Conservation (phyloP, 2,888 invertebrate species). For the Drosophila mettleri region DNA sequence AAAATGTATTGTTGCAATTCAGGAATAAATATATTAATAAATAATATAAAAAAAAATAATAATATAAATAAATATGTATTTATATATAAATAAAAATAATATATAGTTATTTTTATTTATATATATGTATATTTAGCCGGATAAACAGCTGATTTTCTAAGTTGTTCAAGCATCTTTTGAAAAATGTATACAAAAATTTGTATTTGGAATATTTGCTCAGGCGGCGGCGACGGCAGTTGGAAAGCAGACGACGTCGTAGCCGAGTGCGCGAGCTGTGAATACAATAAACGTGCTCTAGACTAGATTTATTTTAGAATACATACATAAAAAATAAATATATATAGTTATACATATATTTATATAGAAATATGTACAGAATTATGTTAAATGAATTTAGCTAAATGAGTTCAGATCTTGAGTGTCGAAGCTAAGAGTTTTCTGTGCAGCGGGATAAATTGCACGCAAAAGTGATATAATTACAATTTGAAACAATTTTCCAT, state of each 20-base stretch:
- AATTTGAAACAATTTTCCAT: conserved; percentile 39
- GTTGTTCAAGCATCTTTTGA: conserved; percentile 8
- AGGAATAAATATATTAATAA: too few relatives aligned
- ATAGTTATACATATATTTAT: neutral
- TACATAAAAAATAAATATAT: conserved; percentile 17
- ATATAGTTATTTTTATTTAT: neutral
- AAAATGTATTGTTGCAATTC: neutral
- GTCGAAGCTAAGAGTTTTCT: neutral
- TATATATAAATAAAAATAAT: too few relatives aligned
- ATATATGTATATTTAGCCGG: neutral
- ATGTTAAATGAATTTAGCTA: too few relatives aligned
- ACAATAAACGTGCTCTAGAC: conserved; percentile 33
- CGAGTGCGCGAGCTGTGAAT: conserved; percentile 43
- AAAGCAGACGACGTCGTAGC: conserved; percentile 54
- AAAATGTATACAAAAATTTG: conserved; percentile 56
- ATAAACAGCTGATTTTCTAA: conserved; percentile 56
- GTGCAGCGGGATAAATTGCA: conserved; percentile 44
- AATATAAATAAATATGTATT: neutral
- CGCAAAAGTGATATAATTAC: conserved; percentile 68
- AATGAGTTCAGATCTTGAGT: neutral
- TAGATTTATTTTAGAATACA: conserved; percentile 27
- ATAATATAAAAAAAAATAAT: neutral
- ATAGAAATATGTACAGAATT: conserved; percentile 1
- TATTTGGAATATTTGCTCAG: conserved; percentile 43
- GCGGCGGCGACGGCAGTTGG: conserved; percentile 57